Conservation (phyloP, 2,113 vertebrate species). For the Ia io region DNA sequence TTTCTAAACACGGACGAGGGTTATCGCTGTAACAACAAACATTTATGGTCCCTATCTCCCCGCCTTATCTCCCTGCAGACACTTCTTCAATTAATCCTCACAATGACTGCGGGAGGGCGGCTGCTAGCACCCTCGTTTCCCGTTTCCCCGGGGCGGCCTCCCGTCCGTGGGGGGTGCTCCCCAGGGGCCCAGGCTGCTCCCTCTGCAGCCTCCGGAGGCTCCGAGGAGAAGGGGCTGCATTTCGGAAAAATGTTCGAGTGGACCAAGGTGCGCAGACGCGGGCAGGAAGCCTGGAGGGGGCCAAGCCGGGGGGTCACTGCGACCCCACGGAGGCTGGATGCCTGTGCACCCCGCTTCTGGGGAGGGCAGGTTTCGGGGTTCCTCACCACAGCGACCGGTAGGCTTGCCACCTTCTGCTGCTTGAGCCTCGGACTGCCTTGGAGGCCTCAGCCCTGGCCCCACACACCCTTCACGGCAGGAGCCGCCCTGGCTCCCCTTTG, state of each 20-base stretch:
- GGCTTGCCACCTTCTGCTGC: background rate
- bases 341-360: background rate
- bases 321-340: background rate
- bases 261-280: too few species aligned
- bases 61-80: constrained; percentile 44
- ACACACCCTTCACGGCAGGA: background rate
- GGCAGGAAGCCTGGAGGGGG: background rate
- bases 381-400: fast-evolving
- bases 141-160: background rate
- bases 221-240: background rate
- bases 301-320: background rate
- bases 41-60: background rate
- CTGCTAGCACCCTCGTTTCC: background rate
- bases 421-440: background rate
- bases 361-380: background rate
- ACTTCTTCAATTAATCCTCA: constrained; percentile 13
- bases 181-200: too few species aligned
- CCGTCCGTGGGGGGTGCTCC: background rate
- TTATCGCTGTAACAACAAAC: constrained; percentile 42
- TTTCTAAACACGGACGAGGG: background rate
- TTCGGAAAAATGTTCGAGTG: too few species aligned
- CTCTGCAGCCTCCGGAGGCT: too few species aligned
- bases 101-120: background rate
- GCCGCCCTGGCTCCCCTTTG: background rate
- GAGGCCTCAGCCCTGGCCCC: background rate